Percentiles rank a stretch among this genome's conserved stretches.
Evolutionary conservation across 2,797 vertebrate genomes (phyloP).

Genomic region (Champsocephalus gunnari): DNA sequence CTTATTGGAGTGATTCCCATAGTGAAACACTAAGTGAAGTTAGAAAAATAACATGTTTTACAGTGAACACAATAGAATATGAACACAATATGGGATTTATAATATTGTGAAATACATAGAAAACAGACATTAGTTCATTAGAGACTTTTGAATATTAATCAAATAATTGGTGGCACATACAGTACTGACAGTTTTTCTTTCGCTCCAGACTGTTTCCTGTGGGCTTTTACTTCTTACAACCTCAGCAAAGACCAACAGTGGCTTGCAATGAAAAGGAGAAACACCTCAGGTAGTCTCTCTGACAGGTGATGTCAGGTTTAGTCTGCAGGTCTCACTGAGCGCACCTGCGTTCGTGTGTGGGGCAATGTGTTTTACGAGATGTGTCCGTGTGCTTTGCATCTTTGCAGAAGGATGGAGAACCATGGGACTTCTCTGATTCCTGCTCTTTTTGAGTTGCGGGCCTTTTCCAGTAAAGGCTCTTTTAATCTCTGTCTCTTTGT

Average conservation of each 20-base stretch:
- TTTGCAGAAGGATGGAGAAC: slow-evolving; percentile 28
- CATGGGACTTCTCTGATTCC: slow-evolving; percentile 37
- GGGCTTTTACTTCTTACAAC: slow-evolving; percentile 34
- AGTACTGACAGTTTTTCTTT: background rate
- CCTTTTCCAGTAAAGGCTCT: slow-evolving; percentile 50
- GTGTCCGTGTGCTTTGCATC: slow-evolving; percentile 20
- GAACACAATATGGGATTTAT: background rate
- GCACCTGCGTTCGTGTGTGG: background rate
- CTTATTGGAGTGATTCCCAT: no score
- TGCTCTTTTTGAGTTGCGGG: slow-evolving; percentile 59
- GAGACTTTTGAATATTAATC: background rate
- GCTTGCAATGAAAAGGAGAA: slow-evolving; percentile 47
- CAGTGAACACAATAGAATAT: background rate
- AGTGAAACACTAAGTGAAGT: no score
- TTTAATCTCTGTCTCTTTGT: slow-evolving; percentile 60
- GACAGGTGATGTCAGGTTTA: slow-evolving; percentile 53
- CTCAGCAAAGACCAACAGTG: slow-evolving; percentile 36
- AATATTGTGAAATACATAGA: background rate
- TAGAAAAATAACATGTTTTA: background rate
- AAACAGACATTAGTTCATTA: background rate
- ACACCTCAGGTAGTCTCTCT: slow-evolving; percentile 34
- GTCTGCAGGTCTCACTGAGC: slow-evolving; percentile 34
- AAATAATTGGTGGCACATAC: background rate
- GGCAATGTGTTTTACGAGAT: background rate
- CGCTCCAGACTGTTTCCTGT: slow-evolving; percentile 6